These are phyloP conservation scores for Tachystola acroxantha DNA, from an alignment of 2,888 invertebrate species.

Conservation along the genomic window DNA sequence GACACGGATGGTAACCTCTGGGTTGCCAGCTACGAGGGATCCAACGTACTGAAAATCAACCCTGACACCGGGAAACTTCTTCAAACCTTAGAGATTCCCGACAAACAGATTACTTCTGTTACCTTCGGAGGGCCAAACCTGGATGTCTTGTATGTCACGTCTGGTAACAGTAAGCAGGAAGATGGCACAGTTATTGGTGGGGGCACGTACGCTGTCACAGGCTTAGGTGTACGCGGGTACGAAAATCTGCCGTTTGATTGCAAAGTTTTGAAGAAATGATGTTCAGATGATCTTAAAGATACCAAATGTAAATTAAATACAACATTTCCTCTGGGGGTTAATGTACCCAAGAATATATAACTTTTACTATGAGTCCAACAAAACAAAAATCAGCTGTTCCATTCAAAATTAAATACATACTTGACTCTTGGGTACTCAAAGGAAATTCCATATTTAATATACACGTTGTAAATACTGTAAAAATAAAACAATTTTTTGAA, in stretches of 20 bases:
- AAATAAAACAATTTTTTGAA: constrained; percentile 32
- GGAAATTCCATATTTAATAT: too few relatives aligned
- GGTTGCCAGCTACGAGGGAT: constrained; percentile 83
- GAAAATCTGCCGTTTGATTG: constrained; percentile 20
- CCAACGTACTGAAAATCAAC: constrained; percentile 74
- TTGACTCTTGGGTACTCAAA: too few relatives aligned
- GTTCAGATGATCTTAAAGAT: too few relatives aligned
- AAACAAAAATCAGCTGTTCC: too few relatives aligned
- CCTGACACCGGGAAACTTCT: constrained; percentile 77
- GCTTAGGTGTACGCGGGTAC: constrained; percentile 64
- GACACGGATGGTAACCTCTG: constrained; percentile 87
- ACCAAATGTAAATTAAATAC: too few relatives aligned
- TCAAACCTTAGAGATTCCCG: constrained; percentile 72
- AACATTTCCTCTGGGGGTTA: too few relatives aligned
- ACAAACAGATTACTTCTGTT: constrained; percentile 82
- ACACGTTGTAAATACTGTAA: too few relatives aligned
- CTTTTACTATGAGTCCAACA: too few relatives aligned
- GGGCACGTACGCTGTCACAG: constrained; percentile 70
- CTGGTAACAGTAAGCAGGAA: constrained; percentile 65
- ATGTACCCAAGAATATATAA: too few relatives aligned
- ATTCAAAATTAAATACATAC: too few relatives aligned
- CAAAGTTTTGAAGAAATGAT: neutral
- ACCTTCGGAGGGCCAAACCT: constrained; percentile 85
- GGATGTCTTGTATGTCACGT: constrained; percentile 82
- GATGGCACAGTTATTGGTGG: constrained; percentile 68